Evolutionary conservation across 1,140 invertebrate species (phyloP), one percentile per base, ranked within the genome.

Genomic region (Camponotus vicinus): DNA sequence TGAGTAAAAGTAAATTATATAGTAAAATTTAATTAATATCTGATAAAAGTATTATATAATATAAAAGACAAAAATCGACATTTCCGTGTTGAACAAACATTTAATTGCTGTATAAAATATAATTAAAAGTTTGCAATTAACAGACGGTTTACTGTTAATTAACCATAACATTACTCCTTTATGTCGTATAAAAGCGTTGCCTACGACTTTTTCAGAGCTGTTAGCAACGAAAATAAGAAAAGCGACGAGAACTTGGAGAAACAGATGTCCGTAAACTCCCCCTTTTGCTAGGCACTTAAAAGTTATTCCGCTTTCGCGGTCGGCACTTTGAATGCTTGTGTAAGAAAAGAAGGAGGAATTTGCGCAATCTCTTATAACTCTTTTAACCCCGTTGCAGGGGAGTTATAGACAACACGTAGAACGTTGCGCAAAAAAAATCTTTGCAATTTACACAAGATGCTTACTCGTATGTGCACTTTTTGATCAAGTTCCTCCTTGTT

Each of bases 241-340:
- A 57, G 66, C 15, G n/a, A 0, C 0, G 77, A 27, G 32, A 61
- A 61, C 55, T 73, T 61, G 32, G 42, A 61, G 34, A 61, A 83
- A 40, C 55, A 83, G 79, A 83, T 83, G 79, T 73, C 67, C 67
- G 67, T 37, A 73, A 80, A 75, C 40, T 83, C 79, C 0, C 40
- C 40, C 59, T 82, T 83, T 75, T 82, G 40, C 18, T n/a, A 45
- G 40, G 37, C 69, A 83, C 69, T 83, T 83, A 75, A 80, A 80
- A 83, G 69, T 83, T 83, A 75, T 55, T 83, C 57, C 61, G 13
- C 37, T 80, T 57, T 70, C 27, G 79, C 32, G 55, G 79, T 73
- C 40, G 40, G 55, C 55, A 45, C 55, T 59, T 83, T 75, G 40
- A 83, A 63, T 61, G 40, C 55, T n/a, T 37, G 69, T 61, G 42